Evolutionary conservation across 1,140 invertebrate species (phyloP), one percentile per base, ranked within the genome.

Genomic region (Heterodera carotae): DNA sequence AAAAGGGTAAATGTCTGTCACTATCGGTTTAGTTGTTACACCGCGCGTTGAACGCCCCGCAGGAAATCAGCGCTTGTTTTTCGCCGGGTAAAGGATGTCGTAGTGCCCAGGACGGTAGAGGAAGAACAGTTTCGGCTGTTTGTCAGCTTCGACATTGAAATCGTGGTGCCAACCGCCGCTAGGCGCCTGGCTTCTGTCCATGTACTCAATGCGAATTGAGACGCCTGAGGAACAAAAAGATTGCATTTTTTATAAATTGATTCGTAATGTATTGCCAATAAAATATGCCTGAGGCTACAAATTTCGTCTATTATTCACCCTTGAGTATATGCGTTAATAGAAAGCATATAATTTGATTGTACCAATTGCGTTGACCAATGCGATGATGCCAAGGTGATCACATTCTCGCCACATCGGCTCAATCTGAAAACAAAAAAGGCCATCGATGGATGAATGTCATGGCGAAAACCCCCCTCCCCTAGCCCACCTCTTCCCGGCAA

Each of bases 91-190:
- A 4, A 83, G 60, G 18, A 83, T 68, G 72, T 83, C 82, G 66
- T 83, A 83, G 72, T 83, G 82, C 4, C 82, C 82, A 10, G 83
- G 83, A 27, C 83, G 81, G 72, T 83, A 83, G 2, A 83, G 79
- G 60, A 83, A 81, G 56, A 77, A 77, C 22, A 83, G 67, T 66
- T 76, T 75, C 34, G 82, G 83, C 25, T 66, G 70, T 6, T 60
- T n/a, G 62, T 71, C 36, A 8, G 43, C 66, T 31, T 75, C 83
- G 18, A 76, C 66, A 33, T 74, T 31, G 68, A 84, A 53, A 69
- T 83, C 82, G 70, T 83, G 80, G 59, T 85, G 83, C 83, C 82
- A 84, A 67, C 83, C 83, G 60, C 83, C 82, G 53, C 78, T 83
- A 2, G 82, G 83, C 34, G 80, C 82, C 67, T 83, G 81, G 15